phyloP scores from a whole-genome alignment of 2,888 invertebrate genomes.

The Tipula lateralis region DNA sequence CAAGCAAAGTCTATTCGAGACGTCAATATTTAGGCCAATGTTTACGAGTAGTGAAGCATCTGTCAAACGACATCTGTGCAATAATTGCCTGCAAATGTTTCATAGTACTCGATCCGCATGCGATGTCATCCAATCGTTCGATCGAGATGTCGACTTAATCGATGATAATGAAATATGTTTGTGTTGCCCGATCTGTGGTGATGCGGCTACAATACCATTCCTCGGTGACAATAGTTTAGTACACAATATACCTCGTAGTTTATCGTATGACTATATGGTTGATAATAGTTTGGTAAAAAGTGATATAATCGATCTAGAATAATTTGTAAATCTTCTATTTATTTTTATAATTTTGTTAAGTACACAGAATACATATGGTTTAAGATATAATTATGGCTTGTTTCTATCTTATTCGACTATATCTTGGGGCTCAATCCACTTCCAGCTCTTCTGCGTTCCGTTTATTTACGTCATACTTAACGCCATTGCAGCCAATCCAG shows the following conservation, averaged over 20 bases:
- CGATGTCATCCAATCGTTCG: background rate
- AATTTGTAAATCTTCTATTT: background rate
- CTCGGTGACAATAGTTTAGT: background rate
- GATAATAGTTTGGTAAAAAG: background rate
- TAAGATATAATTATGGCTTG: too few relatives aligned
- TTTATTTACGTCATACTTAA: too few relatives aligned
- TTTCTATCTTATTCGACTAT: too few relatives aligned
- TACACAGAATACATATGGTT: too few relatives aligned
- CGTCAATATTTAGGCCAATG: background rate
- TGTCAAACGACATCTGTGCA: background rate
- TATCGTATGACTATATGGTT: background rate
- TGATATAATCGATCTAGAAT: background rate
- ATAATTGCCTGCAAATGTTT: background rate
- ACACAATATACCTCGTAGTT: background rate
- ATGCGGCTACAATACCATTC: background rate
- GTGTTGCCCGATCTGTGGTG: conserved; percentile 20
- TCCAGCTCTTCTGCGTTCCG: too few relatives aligned
- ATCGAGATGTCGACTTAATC: background rate
- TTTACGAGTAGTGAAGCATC: background rate
- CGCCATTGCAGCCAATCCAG: too few relatives aligned
- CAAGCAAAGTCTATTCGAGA: background rate
- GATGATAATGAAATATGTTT: background rate
- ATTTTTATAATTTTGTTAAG: background rate
- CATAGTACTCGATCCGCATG: background rate
- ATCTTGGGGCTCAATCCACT: too few relatives aligned